Conservation (phyloP, 2,888 invertebrate genomes). For the Dugesia japonica region DNA sequence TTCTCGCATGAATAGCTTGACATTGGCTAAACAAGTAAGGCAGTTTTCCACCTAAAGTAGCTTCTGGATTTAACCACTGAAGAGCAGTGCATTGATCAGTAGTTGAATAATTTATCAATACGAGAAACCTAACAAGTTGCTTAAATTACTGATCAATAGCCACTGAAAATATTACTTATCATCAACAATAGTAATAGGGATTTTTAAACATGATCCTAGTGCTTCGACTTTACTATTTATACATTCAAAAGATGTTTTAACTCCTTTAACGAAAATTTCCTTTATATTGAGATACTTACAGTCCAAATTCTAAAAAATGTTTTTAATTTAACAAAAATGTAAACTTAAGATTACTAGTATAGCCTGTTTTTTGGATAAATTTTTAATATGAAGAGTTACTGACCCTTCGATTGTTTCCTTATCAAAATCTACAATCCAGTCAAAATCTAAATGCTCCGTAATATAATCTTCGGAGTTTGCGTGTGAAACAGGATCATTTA, state of each 20-base stretch:
- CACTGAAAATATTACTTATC: too few relatives aligned
- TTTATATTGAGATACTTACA: neutral
- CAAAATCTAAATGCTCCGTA: neutral
- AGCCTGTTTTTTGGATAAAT: neutral
- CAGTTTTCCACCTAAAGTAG: slow-evolving; percentile 68
- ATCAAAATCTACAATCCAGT: neutral
- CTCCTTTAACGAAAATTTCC: neutral
- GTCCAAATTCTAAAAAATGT: neutral
- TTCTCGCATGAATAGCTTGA: slow-evolving; percentile 71
- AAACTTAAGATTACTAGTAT: neutral
- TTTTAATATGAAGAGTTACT: neutral
- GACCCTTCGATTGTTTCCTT: neutral
- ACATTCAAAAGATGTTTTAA: neutral
- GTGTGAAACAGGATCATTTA: neutral
- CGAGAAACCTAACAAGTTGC: too few relatives aligned
- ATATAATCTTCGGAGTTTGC: slow-evolving; percentile 5
- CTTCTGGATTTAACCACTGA: slow-evolving; percentile 71
- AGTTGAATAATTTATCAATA: slow-evolving; percentile 58
- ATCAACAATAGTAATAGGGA: neutral
- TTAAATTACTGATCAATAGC: too few relatives aligned
- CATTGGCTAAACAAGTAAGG: slow-evolving; percentile 59
- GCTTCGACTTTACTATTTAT: neutral
- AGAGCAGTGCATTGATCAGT: slow-evolving; percentile 64
- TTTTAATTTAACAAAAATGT: neutral
- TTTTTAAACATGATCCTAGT: neutral